phyloP scores from a whole-genome alignment of 2,113 vertebrate species.

The Gasterosteus aculeatus region DNA sequence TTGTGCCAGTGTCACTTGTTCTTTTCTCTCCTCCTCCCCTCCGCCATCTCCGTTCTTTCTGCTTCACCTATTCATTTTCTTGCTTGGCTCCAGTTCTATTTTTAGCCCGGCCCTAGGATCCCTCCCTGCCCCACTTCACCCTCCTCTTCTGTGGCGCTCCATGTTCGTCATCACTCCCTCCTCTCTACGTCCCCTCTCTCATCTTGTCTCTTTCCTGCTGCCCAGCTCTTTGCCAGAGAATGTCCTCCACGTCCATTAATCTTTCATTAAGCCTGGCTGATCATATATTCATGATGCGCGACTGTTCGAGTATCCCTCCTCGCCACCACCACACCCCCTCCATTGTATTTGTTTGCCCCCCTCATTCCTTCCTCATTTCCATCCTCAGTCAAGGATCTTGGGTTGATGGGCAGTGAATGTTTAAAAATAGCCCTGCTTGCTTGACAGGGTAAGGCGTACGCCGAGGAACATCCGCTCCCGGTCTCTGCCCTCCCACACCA shows the following conservation, averaged over 20 bases:
- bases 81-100: slow-evolving; percentile 86
- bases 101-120: slow-evolving; percentile 87
- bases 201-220: slow-evolving; percentile 54
- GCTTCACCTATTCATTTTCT: slow-evolving; percentile 65
- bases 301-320: slow-evolving; percentile 16
- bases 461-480: slow-evolving; percentile 40
- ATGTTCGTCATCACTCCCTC: slow-evolving; percentile 71
- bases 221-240: slow-evolving; percentile 83
- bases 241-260: slow-evolving; percentile 86
- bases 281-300: slow-evolving; percentile 67
- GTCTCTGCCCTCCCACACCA: neutral
- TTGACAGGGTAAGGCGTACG: slow-evolving; percentile 86
- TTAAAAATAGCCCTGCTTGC: slow-evolving; percentile 85
- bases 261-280: slow-evolving; percentile 86
- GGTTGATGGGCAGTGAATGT: slow-evolving; percentile 86
- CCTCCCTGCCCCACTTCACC: slow-evolving; percentile 68
- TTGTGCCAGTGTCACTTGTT: slow-evolving; percentile 49
- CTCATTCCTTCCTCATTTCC: neutral
- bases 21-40: neutral
- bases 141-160: slow-evolving; percentile 61
- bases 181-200: slow-evolving; percentile 51
- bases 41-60: slow-evolving; percentile 52
- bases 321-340: neutral
- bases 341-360: slow-evolving; percentile 3
- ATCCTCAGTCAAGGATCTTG: slow-evolving; percentile 78